Evolutionary conservation across 2,888 invertebrate species (phyloP).

Genomic region (Podotricha telesiphe): DNA sequence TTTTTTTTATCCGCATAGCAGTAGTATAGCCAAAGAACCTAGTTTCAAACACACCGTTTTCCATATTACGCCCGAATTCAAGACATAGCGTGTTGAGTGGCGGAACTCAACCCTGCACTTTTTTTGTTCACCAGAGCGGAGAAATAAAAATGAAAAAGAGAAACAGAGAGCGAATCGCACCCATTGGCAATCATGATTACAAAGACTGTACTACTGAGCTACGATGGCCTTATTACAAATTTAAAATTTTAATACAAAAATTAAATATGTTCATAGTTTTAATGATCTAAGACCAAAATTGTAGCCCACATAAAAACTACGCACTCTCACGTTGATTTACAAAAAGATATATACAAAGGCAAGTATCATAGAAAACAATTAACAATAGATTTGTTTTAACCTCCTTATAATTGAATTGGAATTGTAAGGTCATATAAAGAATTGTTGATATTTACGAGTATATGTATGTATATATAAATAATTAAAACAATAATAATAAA

Average conservation of each 20-base stretch:
- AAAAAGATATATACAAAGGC: conserved; percentile 14
- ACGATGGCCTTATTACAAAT: no score
- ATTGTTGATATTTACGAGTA: neutral
- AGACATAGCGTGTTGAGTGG: no score
- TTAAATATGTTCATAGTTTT: conserved; percentile 5
- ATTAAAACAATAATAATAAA: neutral
- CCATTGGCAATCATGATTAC: no score
- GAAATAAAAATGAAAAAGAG: no score
- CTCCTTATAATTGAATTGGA: conserved; percentile 2
- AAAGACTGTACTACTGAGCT: no score
- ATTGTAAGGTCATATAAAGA: conserved; percentile 1
- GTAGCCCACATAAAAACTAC: conserved; percentile 28
- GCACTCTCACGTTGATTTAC: conserved; percentile 28
- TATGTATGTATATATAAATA: neutral
- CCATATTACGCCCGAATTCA: no score
- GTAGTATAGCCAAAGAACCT: no score
- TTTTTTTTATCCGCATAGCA: no score
- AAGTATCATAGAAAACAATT: conserved; percentile 14
- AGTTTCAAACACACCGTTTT: no score
- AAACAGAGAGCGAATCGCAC: no score
- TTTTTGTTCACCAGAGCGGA: no score
- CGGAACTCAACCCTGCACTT: no score
- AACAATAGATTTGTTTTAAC: conserved; percentile 22
- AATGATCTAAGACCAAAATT: conserved; percentile 15
- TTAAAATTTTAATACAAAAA: neutral